Percentiles rank a stretch among this genome's conserved stretches.
Evolutionary conservation across 2,797 vertebrate genomes (phyloP).

Genomic region (Sebastes paucispinis): DNA sequence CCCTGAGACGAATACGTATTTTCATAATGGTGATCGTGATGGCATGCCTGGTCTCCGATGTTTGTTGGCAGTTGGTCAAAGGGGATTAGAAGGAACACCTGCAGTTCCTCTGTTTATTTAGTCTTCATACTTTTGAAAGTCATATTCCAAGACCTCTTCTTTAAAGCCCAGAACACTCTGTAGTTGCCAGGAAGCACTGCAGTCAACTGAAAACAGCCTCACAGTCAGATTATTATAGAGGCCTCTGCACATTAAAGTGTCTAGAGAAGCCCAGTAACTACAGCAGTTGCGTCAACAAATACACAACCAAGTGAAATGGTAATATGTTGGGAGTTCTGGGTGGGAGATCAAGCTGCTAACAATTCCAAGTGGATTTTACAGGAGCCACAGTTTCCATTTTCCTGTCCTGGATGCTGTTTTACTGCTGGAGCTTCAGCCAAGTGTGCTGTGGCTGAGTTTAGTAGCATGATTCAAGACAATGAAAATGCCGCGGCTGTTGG

Average conservation of each 20-base stretch:
- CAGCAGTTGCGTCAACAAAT: neutral
- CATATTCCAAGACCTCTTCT: neutral
- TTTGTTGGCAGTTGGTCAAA: conserved; percentile 32
- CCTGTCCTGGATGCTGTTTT: conserved; percentile 16
- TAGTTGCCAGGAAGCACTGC: conserved; percentile 15
- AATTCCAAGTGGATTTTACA: conserved; percentile 30
- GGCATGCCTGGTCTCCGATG: conserved; percentile 3
- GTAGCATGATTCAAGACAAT: neutral
- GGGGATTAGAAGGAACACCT: conserved; percentile 41
- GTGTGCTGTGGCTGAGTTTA: neutral
- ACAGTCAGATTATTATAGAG: neutral
- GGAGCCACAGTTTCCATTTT: conserved; percentile 41
- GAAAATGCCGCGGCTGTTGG: neutral
- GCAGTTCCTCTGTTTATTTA: conserved; percentile 52
- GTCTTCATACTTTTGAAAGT: conserved; percentile 29
- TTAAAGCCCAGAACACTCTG: neutral
- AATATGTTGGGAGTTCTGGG: neutral
- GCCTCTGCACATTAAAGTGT: neutral
- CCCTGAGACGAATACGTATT: neutral
- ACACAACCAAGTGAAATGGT: neutral
- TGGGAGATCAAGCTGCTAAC: conserved; percentile 22
- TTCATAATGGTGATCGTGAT: conserved; percentile 6
- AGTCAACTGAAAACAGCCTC: neutral
- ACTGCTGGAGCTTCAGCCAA: conserved; percentile 13
- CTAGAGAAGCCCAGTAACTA: neutral